phyloP scores from a whole-genome alignment of 2,797 vertebrate genomes.

The Xiphorhynchus erythropygius region DNA sequence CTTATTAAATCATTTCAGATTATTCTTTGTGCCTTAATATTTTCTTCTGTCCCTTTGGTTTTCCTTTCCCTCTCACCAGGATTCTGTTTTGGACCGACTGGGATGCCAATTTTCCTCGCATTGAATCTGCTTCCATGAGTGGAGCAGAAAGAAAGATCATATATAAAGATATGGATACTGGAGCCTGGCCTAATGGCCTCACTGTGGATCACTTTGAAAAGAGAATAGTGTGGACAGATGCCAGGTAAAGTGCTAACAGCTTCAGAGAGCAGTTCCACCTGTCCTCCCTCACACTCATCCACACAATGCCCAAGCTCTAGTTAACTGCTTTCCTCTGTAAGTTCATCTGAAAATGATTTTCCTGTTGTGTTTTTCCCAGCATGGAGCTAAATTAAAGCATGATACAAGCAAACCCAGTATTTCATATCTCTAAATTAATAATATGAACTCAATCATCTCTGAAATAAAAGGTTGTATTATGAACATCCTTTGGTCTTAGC shows the following conservation, averaged over 20 bases:
- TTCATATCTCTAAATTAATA: background rate
- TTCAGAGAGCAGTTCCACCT: background rate
- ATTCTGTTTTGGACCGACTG: slow-evolving; percentile 99
- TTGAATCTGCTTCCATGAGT: slow-evolving; percentile 96
- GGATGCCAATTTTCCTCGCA: slow-evolving; percentile 97
- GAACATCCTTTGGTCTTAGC: background rate
- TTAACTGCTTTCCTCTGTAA: fast-evolving
- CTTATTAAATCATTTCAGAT: background rate
- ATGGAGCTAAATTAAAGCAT: background rate
- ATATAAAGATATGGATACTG: slow-evolving; percentile 97
- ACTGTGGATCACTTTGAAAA: slow-evolving; percentile 97
- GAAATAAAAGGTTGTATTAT: background rate
- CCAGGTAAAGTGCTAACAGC: slow-evolving; percentile 81
- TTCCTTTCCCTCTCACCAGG: slow-evolving; percentile 71
- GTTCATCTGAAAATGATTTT: background rate
- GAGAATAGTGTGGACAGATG: slow-evolving; percentile 98
- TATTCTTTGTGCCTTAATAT: background rate
- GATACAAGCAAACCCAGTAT: background rate
- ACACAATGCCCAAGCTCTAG: background rate
- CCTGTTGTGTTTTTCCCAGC: background rate
- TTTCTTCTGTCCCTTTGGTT: background rate
- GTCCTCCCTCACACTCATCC: background rate
- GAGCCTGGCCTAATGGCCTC: slow-evolving; percentile 97
- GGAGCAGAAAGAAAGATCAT: slow-evolving; percentile 92
- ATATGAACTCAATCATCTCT: fast-evolving